phyloP scores from a whole-genome alignment of 2,888 invertebrate species.

The Trichacis sp. region DNA sequence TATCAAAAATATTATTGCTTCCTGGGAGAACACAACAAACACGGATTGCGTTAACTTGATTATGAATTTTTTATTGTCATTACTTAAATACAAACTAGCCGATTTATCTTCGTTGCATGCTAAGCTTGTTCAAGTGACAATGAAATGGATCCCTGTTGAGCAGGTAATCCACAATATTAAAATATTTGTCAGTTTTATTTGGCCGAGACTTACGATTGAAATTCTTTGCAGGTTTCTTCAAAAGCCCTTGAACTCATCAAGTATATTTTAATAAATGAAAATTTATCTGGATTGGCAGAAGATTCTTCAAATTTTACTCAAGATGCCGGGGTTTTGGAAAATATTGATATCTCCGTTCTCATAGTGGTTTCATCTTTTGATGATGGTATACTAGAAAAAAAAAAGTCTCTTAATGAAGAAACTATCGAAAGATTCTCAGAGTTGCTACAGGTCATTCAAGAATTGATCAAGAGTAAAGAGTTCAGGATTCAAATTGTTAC shows the following conservation, averaged over 20 bases:
- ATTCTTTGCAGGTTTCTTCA: constrained; percentile 58
- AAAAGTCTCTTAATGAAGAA: constrained; percentile 54
- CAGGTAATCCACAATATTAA: too few relatives aligned
- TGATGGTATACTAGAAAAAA: constrained; percentile 53
- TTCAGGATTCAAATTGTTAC: constrained; percentile 65
- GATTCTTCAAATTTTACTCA: neutral
- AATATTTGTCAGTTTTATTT: too few relatives aligned
- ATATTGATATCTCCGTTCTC: constrained; percentile 67
- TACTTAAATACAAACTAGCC: constrained; percentile 68
- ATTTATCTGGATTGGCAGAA: neutral
- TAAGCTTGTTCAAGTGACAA: constrained; percentile 66
- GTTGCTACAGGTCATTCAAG: constrained; percentile 70
- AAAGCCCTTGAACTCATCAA: constrained; percentile 69
- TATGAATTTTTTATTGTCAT: constrained; percentile 70
- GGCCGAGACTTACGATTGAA: neutral
- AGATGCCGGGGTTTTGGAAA: constrained; percentile 58
- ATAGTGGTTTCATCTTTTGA: constrained; percentile 65
- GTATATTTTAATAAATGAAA: constrained; percentile 62
- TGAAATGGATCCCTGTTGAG: constrained; percentile 70
- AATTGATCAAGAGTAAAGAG: constrained; percentile 63
- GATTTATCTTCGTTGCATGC: constrained; percentile 67
- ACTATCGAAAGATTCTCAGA: constrained; percentile 67
- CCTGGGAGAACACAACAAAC: constrained; percentile 59
- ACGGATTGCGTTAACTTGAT: constrained; percentile 70
- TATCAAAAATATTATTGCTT: constrained; percentile 64